These are phyloP conservation scores for Arothron firmamentum DNA, from an alignment of 2,113 vertebrate genomes.

Conservation along the genomic window DNA sequence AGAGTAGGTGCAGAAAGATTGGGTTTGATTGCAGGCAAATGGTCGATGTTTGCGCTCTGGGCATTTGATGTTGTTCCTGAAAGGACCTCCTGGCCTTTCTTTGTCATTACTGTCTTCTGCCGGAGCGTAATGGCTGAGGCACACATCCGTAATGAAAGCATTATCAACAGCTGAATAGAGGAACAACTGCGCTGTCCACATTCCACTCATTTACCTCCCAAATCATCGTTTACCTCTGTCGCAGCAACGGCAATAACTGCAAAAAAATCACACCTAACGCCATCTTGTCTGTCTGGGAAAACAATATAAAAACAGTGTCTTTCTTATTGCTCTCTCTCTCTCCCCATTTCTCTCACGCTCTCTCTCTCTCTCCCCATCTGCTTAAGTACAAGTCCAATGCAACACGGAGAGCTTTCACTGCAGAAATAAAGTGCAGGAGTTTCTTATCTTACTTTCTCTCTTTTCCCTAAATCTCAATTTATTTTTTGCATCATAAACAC, in stretches of 20 bases:
- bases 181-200: constrained; percentile 55
- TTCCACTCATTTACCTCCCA: constrained; percentile 60
- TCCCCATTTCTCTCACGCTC: no score
- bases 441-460: constrained; percentile 15
- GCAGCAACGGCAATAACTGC: constrained; percentile 42
- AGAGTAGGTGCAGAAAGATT: constrained; percentile 55
- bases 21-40: constrained; percentile 68
- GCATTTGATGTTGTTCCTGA: constrained; percentile 51
- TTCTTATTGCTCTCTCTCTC: constrained; percentile 53
- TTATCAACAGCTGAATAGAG: constrained; percentile 50
- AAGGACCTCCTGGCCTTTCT: constrained; percentile 61
- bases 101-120: constrained; percentile 57
- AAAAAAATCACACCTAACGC: constrained; percentile 53
- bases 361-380: constrained; percentile 26
- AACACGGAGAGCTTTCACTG: constrained; percentile 37
- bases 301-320: constrained; percentile 68
- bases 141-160: constrained; percentile 60
- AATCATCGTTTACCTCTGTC: constrained; percentile 59
- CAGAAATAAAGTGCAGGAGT: constrained; percentile 27
- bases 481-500: constrained; percentile 62
- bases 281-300: constrained; percentile 51
- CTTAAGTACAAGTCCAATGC: constrained; percentile 58
- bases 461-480: constrained; percentile 60
- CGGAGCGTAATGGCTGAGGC: constrained; percentile 53
- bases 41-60: constrained; percentile 46